Evolutionary conservation across 2,888 invertebrate genomes (phyloP).

Genomic region (Drosophila prostipennis): DNA sequence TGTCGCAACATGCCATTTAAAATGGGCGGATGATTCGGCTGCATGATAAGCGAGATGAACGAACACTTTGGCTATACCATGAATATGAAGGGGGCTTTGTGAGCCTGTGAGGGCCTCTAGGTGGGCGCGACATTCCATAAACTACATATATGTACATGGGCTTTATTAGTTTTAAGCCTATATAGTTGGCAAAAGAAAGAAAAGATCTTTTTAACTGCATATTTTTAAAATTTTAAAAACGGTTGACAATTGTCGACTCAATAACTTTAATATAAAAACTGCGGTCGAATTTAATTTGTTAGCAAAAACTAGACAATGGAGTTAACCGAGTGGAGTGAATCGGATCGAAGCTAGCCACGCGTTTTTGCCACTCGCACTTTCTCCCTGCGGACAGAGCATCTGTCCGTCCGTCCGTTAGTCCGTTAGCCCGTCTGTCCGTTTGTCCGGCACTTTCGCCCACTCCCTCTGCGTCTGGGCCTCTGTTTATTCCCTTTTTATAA

Average conservation of each 20-base stretch:
- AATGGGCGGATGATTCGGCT: slow-evolving; percentile 19
- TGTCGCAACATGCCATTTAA: slow-evolving; percentile 28
- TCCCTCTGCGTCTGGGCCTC: slow-evolving; percentile 13
- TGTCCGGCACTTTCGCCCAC: not conserved
- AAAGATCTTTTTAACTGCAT: too few relatives aligned
- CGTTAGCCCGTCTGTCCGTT: too few relatives aligned
- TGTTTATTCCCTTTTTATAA: slow-evolving; percentile 29
- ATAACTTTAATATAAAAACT: not conserved
- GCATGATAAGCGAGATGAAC: slow-evolving; percentile 28
- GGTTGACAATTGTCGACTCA: not conserved
- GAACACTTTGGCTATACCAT: slow-evolving; percentile 17
- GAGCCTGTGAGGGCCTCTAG: too few relatives aligned
- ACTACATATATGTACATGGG: too few relatives aligned
- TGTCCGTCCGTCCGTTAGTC: not conserved
- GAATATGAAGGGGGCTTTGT: not conserved
- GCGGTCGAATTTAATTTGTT: too few relatives aligned
- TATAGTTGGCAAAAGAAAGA: too few relatives aligned
- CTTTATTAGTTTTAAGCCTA: too few relatives aligned
- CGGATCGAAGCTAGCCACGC: not conserved
- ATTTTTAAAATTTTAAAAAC: too few relatives aligned
- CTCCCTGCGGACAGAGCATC: not conserved
- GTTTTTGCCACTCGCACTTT: not conserved
- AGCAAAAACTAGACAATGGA: slow-evolving; percentile 2
- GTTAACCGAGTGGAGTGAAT: not conserved
- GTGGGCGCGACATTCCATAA: too few relatives aligned